These are phyloP conservation scores for Verasper variegatus DNA, from an alignment of 2,113 vertebrate genomes.

Conservation along the genomic window DNA sequence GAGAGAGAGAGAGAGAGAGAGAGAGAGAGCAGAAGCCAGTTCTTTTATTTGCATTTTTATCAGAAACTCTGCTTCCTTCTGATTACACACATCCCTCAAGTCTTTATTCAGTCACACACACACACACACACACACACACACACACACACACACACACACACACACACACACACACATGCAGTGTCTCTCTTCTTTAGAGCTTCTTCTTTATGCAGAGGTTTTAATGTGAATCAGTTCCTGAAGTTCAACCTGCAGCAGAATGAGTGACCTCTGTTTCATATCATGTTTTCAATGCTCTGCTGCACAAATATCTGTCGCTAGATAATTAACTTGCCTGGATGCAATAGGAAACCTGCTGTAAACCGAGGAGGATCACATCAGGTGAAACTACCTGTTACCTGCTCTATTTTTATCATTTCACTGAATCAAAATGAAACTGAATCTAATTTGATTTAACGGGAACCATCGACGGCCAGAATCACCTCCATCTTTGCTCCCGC, in stretches of 20 bases:
- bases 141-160: slow-evolving; percentile 7
- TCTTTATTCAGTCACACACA: not conserved
- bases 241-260: not conserved
- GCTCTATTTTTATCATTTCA: not conserved
- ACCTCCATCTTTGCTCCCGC: not conserved
- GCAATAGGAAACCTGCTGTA: too few species aligned
- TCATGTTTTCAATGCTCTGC: not conserved
- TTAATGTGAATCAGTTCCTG: not conserved
- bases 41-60: slow-evolving; percentile 7
- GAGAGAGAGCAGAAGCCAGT: not conserved
- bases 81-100: slow-evolving; percentile 29
- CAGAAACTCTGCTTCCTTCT: slow-evolving; percentile 23
- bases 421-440: not conserved
- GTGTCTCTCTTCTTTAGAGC: not conserved
- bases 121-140: not conserved
- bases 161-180: not conserved
- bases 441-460: not conserved
- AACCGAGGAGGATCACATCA: not conserved
- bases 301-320: not conserved
- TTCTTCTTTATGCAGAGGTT: not conserved
- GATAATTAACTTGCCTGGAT: too few species aligned
- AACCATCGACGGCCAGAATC: not conserved
- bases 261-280: not conserved
- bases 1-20: slow-evolving; percentile 20
- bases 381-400: not conserved